Evolutionary conservation across 2,888 invertebrate genomes (phyloP).

Genomic region (Heliconius hortense): DNA sequence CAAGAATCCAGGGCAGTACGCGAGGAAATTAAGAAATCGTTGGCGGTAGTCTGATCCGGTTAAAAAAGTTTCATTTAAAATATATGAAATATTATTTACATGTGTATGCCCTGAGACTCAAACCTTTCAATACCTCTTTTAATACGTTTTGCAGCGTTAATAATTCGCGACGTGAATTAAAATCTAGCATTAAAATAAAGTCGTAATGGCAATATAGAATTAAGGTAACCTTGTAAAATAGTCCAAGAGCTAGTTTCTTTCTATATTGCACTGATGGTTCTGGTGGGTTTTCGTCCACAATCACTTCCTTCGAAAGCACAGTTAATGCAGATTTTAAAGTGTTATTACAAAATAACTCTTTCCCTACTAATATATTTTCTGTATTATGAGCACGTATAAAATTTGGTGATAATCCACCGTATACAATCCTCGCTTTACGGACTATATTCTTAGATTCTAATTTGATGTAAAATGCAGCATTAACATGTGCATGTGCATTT

Average conservation of each 20-base stretch:
- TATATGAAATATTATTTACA: too few species aligned
- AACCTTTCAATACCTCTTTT: too few species aligned
- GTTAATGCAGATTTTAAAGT: constrained; percentile 78
- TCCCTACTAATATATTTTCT: constrained; percentile 70
- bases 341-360: constrained; percentile 69
- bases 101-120: too few species aligned
- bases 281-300: constrained; percentile 80
- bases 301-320: constrained; percentile 81
- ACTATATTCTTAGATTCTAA: constrained; percentile 64
- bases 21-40: too few species aligned
- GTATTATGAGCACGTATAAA: constrained; percentile 83
- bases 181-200: too few species aligned
- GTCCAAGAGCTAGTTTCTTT: constrained; percentile 80
- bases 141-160: too few species aligned
- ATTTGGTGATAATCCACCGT: constrained; percentile 79
- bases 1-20: too few species aligned
- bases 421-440: constrained; percentile 81
- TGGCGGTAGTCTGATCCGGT: too few species aligned
- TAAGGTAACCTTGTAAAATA: constrained; percentile 85
- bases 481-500: constrained; percentile 88
- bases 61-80: too few species aligned
- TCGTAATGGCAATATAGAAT: too few species aligned
- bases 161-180: too few species aligned
- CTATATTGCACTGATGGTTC: constrained; percentile 83
- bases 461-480: constrained; percentile 86